These are phyloP conservation scores for Epicauta chinensis DNA, from an alignment of 1,140 invertebrate species.

Conservation along the genomic window DNA sequence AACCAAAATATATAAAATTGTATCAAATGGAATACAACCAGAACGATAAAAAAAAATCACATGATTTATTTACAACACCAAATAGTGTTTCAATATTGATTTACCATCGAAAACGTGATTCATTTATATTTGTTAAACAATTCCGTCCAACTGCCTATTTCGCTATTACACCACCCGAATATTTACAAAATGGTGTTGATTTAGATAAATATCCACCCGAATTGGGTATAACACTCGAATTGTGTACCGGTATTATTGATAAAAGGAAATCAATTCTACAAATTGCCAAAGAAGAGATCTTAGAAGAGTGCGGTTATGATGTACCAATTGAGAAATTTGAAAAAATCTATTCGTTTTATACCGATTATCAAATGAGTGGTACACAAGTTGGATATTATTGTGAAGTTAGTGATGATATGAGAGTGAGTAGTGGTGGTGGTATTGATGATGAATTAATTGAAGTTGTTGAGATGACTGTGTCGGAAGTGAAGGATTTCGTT, in stretches of 20 bases:
- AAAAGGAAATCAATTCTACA: slow-evolving; percentile 70
- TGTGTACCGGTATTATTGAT: slow-evolving; percentile 94
- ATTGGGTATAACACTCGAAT: slow-evolving; percentile 78
- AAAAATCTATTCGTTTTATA: slow-evolving; percentile 54
- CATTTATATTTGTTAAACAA: slow-evolving; percentile 83
- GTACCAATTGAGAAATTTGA: slow-evolving; percentile 65
- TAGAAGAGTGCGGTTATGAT: slow-evolving; percentile 94
- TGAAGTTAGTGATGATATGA: slow-evolving; percentile 90
- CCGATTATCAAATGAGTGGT: slow-evolving; percentile 61
- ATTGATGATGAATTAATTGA: slow-evolving; percentile 91
- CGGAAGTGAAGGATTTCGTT: slow-evolving; percentile 64
- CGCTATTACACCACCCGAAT: slow-evolving; percentile 49
- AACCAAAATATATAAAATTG: slow-evolving; percentile 65
- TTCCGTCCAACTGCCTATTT: slow-evolving; percentile 82
- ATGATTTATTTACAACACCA: slow-evolving; percentile 64
- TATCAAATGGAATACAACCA: slow-evolving; percentile 61
- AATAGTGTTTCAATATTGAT: slow-evolving; percentile 79
- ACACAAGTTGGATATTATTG: slow-evolving; percentile 81
- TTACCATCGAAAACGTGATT: slow-evolving; percentile 59
- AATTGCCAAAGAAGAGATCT: slow-evolving; percentile 81
- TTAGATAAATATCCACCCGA: slow-evolving; percentile 63
- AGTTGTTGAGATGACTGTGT: slow-evolving; percentile 75
- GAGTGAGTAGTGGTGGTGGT: slow-evolving; percentile 64
- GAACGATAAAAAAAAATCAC: slow-evolving; percentile 56
- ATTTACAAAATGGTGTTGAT: slow-evolving; percentile 55